Evolutionary conservation across 2,797 vertebrate genomes (phyloP).

Genomic region (Mormyrops boulengeri): DNA sequence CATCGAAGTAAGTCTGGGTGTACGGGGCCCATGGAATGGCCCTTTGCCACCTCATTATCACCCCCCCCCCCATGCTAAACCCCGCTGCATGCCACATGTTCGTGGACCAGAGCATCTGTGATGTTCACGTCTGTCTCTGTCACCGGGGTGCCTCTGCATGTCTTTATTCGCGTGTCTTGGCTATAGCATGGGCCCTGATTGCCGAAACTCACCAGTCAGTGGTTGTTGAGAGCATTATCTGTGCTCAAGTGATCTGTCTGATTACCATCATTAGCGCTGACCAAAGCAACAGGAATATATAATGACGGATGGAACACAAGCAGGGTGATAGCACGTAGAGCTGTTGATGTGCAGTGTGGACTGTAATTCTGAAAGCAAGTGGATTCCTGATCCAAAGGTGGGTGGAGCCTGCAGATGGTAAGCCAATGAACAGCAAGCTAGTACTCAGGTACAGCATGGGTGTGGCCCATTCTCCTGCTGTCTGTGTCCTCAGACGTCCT

Average conservation of each 20-base stretch:
- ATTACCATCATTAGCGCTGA: background rate
- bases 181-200: background rate
- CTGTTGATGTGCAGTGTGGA: background rate
- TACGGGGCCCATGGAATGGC: background rate
- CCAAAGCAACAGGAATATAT: background rate
- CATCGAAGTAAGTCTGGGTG: conserved; percentile 85
- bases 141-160: background rate
- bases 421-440: background rate
- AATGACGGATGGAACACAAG: background rate
- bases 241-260: background rate
- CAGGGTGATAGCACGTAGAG: background rate
- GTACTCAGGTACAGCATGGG: background rate
- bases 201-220: background rate
- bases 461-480: background rate
- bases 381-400: background rate
- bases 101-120: background rate
- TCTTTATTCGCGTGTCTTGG: background rate
- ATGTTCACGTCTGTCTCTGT: conserved; percentile 17
- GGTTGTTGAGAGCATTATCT: background rate
- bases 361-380: background rate
- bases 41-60: conserved; percentile 13
- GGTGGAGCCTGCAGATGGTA: background rate
- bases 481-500: background rate
- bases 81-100: background rate
- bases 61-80: background rate